Conservation (phyloP, 2,797 vertebrate species). For the Peromyscus aztecus region DNA sequence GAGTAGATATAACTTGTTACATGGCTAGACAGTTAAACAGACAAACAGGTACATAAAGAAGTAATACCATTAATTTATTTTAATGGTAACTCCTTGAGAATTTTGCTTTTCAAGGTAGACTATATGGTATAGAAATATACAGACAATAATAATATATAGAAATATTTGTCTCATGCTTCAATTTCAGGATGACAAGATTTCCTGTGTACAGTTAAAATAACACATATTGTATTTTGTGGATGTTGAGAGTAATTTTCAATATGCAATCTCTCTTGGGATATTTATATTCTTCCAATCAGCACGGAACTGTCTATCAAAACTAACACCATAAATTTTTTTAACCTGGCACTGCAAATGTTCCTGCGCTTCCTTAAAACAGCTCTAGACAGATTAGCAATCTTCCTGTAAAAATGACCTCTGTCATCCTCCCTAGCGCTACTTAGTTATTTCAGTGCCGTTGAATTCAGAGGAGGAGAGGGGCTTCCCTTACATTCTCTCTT, state of each 20-base stretch:
- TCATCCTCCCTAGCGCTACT: slow-evolving; percentile 74
- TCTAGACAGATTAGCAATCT: slow-evolving; percentile 83
- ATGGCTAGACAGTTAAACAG: background rate
- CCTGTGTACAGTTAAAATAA: slow-evolving; percentile 84
- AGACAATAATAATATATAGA: slow-evolving; percentile 74
- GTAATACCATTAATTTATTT: slow-evolving; percentile 57
- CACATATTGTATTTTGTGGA: slow-evolving; percentile 87
- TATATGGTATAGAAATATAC: slow-evolving; percentile 70
- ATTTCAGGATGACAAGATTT: slow-evolving; percentile 81
- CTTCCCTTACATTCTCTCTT: background rate
- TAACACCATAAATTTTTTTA: slow-evolving; percentile 87
- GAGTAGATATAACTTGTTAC: background rate
- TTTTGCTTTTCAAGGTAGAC: slow-evolving; percentile 50
- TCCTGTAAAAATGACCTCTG: slow-evolving; percentile 84
- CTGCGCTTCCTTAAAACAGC: slow-evolving; percentile 80
- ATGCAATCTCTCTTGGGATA: slow-evolving; percentile 88
- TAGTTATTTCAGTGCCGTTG: slow-evolving; percentile 81
- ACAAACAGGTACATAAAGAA: background rate
- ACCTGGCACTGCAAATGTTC: slow-evolving; percentile 83
- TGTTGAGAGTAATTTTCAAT: slow-evolving; percentile 90
- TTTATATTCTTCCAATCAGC: slow-evolving; percentile 91
- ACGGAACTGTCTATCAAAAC: slow-evolving; percentile 90
- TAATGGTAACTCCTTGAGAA: background rate
- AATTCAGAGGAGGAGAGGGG: slow-evolving; percentile 71
- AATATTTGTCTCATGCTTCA: slow-evolving; percentile 70